Conservation (phyloP, 2,113 vertebrate genomes). For the Paramisgurnus dabryanus region DNA sequence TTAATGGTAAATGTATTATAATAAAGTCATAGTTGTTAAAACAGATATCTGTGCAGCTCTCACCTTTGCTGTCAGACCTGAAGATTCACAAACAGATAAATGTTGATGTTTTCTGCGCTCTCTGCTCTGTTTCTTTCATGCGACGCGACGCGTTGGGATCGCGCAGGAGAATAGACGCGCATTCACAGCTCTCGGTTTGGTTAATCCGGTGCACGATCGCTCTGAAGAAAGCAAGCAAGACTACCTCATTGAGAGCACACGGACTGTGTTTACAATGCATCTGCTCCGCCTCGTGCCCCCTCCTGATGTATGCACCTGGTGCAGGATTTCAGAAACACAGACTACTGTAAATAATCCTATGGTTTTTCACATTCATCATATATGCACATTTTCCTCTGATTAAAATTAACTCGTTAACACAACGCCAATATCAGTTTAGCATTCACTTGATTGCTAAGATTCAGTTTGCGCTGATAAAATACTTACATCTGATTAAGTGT, state of each 20-base stretch:
- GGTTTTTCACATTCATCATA: too few species aligned
- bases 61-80: constrained; percentile 67
- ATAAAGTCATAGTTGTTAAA: background rate
- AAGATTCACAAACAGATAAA: constrained; percentile 36
- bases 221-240: constrained; percentile 76
- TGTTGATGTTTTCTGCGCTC: constrained; percentile 54
- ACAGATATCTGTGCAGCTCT: constrained; percentile 35
- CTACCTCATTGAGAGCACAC: constrained; percentile 62
- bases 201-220: constrained; percentile 74
- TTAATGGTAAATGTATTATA: background rate
- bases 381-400: too few species aligned
- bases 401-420: too few species aligned
- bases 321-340: too few species aligned
- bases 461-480: too few species aligned
- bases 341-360: too few species aligned
- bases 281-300: background rate
- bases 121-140: constrained; percentile 63
- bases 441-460: too few species aligned
- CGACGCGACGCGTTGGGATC: constrained; percentile 58
- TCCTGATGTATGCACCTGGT: background rate
- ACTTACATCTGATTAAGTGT: too few species aligned
- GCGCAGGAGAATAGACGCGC: constrained; percentile 60
- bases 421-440: too few species aligned
- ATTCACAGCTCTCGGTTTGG: constrained; percentile 55
- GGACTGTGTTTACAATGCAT: constrained; percentile 14